Percentiles rank a stretch among this genome's conserved stretches.
These are phyloP conservation scores for Calameuta idolon DNA, from an alignment of 2,888 invertebrate species.

Conservation along the genomic window DNA sequence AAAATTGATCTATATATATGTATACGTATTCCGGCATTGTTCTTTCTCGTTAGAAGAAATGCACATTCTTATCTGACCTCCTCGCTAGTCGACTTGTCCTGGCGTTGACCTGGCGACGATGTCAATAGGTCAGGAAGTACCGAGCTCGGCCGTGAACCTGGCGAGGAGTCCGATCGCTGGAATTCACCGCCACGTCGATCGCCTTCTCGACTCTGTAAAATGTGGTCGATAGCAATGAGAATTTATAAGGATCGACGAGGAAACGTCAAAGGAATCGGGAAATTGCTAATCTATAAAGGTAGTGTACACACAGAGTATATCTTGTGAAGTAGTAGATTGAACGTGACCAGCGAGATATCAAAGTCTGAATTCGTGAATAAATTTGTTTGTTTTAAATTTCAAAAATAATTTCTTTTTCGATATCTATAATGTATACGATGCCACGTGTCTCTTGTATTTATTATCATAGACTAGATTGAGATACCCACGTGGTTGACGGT, in stretches of 20 bases:
- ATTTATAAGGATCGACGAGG: slow-evolving; percentile 11
- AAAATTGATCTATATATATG: slow-evolving; percentile 16
- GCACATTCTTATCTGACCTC: slow-evolving; percentile 77
- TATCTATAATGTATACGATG: background rate
- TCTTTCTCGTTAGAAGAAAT: too few relatives aligned
- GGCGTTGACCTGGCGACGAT: slow-evolving; percentile 87
- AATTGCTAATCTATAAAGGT: slow-evolving; percentile 15
- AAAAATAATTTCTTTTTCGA: slow-evolving; percentile 13
- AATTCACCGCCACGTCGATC: slow-evolving; percentile 70
- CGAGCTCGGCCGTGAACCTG: slow-evolving; percentile 84
- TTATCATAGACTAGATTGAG: too few relatives aligned
- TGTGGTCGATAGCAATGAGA: slow-evolving; percentile 25
- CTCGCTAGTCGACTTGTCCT: slow-evolving; percentile 94
- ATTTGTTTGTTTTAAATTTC: background rate
- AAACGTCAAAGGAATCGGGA: slow-evolving; percentile 14
- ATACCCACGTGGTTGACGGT: too few relatives aligned
- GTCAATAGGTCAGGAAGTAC: slow-evolving; percentile 96
- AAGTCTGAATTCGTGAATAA: slow-evolving; percentile 10
- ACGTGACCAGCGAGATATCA: slow-evolving; percentile 29
- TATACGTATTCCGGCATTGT: too few relatives aligned
- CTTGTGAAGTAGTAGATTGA: background rate
- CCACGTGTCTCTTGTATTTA: background rate
- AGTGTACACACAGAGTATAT: slow-evolving; percentile 24
- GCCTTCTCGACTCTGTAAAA: slow-evolving; percentile 62
- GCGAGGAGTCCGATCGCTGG: slow-evolving; percentile 69